phyloP scores from a whole-genome alignment of 2,888 invertebrate genomes.

The Dryomyza anilis region DNA sequence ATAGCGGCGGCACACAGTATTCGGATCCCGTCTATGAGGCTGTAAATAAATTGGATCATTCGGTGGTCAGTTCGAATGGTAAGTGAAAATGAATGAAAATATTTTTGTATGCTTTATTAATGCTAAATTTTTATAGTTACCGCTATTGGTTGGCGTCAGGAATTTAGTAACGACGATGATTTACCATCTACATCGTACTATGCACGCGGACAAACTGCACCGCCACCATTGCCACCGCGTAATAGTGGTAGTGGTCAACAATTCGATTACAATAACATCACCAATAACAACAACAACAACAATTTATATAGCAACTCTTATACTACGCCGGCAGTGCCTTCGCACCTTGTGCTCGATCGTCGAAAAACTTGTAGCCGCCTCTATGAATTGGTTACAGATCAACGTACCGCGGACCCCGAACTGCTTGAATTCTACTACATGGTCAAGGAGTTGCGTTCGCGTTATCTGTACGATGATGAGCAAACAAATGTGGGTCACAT shows the following conservation, averaged over 20 bases:
- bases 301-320: no score
- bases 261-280: not conserved
- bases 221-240: constrained; percentile 68
- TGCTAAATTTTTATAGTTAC: constrained; percentile 38
- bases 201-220: constrained; percentile 27
- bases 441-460: constrained; percentile 78
- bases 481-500: constrained; percentile 87
- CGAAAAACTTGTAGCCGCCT: constrained; percentile 63
- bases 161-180: constrained; percentile 35
- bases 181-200: constrained; percentile 29
- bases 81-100: constrained; percentile 24
- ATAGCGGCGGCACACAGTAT: constrained; percentile 69
- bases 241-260: constrained; percentile 54
- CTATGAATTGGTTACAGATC: constrained; percentile 75
- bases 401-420: constrained; percentile 75
- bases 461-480: constrained; percentile 76
- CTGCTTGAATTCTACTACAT: constrained; percentile 81
- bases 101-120: no score
- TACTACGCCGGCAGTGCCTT: constrained; percentile 3
- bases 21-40: constrained; percentile 76
- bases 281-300: not conserved
- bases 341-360: constrained; percentile 47
- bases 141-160: constrained; percentile 57
- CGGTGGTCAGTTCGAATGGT: constrained; percentile 62
- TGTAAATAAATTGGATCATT: constrained; percentile 67